Base-by-base conservation (phyloP, 2,797 vertebrate species). In the Taenioides sp. region DNA sequence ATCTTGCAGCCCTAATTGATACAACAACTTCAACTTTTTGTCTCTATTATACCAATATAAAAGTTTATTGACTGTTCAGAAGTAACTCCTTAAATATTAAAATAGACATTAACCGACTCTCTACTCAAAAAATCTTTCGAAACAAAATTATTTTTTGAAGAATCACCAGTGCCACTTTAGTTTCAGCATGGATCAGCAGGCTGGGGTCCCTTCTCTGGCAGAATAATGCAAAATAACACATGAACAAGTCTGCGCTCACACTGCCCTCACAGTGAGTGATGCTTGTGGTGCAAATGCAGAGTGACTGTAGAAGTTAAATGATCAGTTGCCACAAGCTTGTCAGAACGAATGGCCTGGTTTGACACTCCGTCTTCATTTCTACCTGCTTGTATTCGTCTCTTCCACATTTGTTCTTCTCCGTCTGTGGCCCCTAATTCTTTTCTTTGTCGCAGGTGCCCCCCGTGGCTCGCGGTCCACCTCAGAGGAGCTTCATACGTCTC, bases 401-500 rank as follows among this genome's bases (percentile, higher is more conserved):
- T 58, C 11, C 18, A 0, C 20, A 58, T 65, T 77, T 71, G 64
- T 75, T 55, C 47, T 31, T 47, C 71, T 78, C 77, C 4, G 22
- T 76, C 75, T 59, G 71, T 40, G 69, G 66, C 75, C 70, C 75
- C 79, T 81, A 62, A 75, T 84, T 83, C 49, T 71, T 73, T 60
- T 70, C 70, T 72, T 73, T 47, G 31, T 47, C 68, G 18, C 49
- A 34, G 65, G 72, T 67, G 67, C 87, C 86, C 87, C 88, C 86
- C 47, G 84, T 88, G 88, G 84, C 87, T 89, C 28, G 10, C 64
- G 73, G 63, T 88, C 88, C 89, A 90, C 89, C 89, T 88, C 84
- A 91, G 89, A 90, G 88, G 72, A 72, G 81, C 79, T 82, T 89
- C 85, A 79, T 90, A 85, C 87, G 74, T 87, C 89, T 89, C 88